Conservation (phyloP, 2,113 vertebrate genomes). For the Ageneiosus marmoratus region DNA sequence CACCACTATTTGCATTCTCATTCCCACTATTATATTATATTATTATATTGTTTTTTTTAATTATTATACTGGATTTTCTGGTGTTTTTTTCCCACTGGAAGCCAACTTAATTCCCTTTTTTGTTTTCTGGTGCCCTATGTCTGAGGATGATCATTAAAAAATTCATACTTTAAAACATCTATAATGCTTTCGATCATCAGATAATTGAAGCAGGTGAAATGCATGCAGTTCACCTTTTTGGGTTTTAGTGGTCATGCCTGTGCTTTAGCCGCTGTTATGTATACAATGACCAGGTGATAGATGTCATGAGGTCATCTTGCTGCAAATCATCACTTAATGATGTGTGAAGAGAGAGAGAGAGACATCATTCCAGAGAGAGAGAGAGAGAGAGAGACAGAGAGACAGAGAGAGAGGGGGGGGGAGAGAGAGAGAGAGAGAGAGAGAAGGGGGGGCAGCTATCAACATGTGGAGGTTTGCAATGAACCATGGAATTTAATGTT, state of each 20-base stretch:
- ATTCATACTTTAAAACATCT: constrained; percentile 47
- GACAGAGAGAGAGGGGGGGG: constrained; percentile 2
- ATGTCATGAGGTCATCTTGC: constrained; percentile 51
- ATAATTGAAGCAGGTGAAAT: constrained; percentile 42
- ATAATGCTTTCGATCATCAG: constrained; percentile 27
- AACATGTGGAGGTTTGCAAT: constrained; percentile 48
- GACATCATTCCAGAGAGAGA: constrained; percentile 28
- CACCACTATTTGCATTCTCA: not conserved
- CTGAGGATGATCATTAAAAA: constrained; percentile 36
- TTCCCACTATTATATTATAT: not conserved
- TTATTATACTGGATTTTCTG: not conserved
- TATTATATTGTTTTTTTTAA: too few species aligned
- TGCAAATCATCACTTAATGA: constrained; percentile 47
- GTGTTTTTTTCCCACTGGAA: not conserved
- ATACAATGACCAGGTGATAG: constrained; percentile 46
- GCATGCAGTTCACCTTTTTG: constrained; percentile 6
- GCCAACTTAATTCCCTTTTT: not conserved
- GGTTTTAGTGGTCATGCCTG: constrained; percentile 20
- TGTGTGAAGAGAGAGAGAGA: constrained; percentile 51
- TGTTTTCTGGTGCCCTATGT: not conserved
- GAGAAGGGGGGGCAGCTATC: not conserved
- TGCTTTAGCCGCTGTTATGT: constrained; percentile 47
- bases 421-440: not conserved
- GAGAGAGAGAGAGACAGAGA: not conserved
- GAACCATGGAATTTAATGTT: constrained; percentile 49